Percentiles rank a stretch among this genome's conserved stretches.
These are phyloP conservation scores for Drosophila quadrilineata DNA, from an alignment of 1,140 invertebrate genomes.

Conservation along the genomic window DNA sequence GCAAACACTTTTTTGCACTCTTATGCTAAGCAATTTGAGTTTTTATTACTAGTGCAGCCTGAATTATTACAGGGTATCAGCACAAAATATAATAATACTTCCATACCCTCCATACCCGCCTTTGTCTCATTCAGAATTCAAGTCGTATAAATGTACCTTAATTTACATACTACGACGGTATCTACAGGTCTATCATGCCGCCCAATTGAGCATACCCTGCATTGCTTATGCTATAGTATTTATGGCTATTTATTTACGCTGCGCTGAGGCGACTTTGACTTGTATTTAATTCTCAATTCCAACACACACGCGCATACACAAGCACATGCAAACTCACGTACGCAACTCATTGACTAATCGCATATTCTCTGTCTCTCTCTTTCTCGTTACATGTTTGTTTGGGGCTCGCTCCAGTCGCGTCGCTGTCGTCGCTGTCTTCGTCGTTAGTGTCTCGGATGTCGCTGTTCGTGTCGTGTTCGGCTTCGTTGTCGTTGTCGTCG, in stretches of 20 bases:
- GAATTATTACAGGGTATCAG: neutral
- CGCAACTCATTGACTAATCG: slow-evolving; percentile 5
- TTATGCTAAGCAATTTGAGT: neutral
- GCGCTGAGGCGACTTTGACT: slow-evolving; percentile 16
- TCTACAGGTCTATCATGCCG: no score
- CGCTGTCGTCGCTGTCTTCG: neutral
- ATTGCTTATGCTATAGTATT: slow-evolving; percentile 7
- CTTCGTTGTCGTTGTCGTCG: slow-evolving; percentile 51
- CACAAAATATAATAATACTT: no score
- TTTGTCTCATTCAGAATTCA: no score
- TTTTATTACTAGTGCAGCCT: no score
- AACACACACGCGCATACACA: slow-evolving; percentile 13
- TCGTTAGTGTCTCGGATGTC: no score
- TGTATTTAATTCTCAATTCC: slow-evolving; percentile 13
- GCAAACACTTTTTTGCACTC: neutral
- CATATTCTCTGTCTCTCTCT: slow-evolving; percentile 14
- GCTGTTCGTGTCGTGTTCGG: slow-evolving; percentile 25
- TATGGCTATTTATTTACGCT: slow-evolving; percentile 41
- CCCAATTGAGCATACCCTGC: neutral
- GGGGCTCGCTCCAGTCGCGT: no score
- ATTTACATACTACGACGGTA: no score
- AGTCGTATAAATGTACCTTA: no score
- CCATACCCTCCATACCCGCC: no score
- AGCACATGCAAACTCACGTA: no score
- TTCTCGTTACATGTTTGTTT: no score